A percentile compares a stretch with the other conserved stretches of the same genome.
Conservation (phyloP, 2,797 vertebrate genomes). For the Enteromius anoplus region DNA sequence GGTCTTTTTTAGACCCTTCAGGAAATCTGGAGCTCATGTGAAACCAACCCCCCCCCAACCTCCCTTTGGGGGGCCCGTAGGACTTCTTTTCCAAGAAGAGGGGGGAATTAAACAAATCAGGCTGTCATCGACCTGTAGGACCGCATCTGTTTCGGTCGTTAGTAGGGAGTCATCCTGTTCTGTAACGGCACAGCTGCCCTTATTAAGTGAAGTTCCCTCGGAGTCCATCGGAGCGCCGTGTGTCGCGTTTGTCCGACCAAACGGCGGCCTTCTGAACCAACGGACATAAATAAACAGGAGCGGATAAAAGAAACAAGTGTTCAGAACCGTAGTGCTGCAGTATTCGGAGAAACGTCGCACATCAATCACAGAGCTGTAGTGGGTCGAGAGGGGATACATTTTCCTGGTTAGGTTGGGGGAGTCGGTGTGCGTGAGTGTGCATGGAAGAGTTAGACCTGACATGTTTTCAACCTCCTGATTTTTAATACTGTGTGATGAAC, state of each 20-base stretch:
- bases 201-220: slow-evolving; percentile 46
- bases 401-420: neutral
- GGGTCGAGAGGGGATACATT: slow-evolving; percentile 35
- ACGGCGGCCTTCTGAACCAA: slow-evolving; percentile 5
- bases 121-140: slow-evolving; percentile 47
- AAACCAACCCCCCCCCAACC: neutral
- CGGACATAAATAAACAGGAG: slow-evolving; percentile 34
- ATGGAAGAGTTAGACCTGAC: slow-evolving; percentile 32
- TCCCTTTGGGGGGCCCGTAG: neutral
- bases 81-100: slow-evolving; percentile 13
- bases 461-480: slow-evolving; percentile 31
- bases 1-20: slow-evolving; percentile 32
- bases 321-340: slow-evolving; percentile 32
- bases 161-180: slow-evolving; percentile 24
- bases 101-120: slow-evolving; percentile 61
- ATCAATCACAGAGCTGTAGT: slow-evolving; percentile 39
- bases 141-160: slow-evolving; percentile 57
- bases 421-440: neutral
- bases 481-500: slow-evolving; percentile 60
- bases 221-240: slow-evolving; percentile 10
- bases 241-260: slow-evolving; percentile 49
- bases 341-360: slow-evolving; percentile 18
- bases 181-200: slow-evolving; percentile 33
- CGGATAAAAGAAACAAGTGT: slow-evolving; percentile 45
- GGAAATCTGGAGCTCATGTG: slow-evolving; percentile 27